These are phyloP conservation scores for Prostheceraeus crozeri DNA, from an alignment of 2,888 invertebrate genomes.

Conservation along the genomic window DNA sequence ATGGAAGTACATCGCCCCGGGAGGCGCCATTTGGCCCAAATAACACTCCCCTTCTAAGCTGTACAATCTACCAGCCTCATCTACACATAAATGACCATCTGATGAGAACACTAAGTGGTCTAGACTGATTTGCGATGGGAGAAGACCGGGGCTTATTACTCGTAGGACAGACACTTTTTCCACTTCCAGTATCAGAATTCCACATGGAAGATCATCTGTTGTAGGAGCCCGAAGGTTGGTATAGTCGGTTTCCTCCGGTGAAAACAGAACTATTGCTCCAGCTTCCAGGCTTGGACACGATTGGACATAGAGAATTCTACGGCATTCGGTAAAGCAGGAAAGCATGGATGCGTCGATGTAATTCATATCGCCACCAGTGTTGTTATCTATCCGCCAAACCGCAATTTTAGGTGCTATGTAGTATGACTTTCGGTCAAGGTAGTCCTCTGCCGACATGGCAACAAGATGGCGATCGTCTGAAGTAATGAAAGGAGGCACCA, in stretches of 20 bases:
- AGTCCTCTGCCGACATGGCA: constrained; percentile 48
- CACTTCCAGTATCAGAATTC: constrained; percentile 48
- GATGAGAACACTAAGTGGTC: constrained; percentile 45
- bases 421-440: constrained; percentile 43
- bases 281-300: constrained; percentile 44
- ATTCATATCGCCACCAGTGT: constrained; percentile 41
- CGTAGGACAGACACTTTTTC: constrained; percentile 46
- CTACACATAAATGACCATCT: constrained; percentile 49
- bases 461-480: constrained; percentile 45
- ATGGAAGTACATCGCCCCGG: constrained; percentile 30
- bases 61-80: constrained; percentile 40
- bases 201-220: constrained; percentile 42
- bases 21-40: constrained; percentile 43
- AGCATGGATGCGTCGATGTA: constrained; percentile 47
- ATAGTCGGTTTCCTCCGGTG: constrained; percentile 24
- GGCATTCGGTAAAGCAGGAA: constrained; percentile 45
- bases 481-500: constrained; percentile 31
- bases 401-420: constrained; percentile 48
- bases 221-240: background rate
- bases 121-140: constrained; percentile 42
- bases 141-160: constrained; percentile 47
- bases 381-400: constrained; percentile 43
- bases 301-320: constrained; percentile 46
- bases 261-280: constrained; percentile 47
- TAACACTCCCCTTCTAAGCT: constrained; percentile 5